Conservation (phyloP, 1,140 invertebrate species). For the Vanessa atalanta region DNA sequence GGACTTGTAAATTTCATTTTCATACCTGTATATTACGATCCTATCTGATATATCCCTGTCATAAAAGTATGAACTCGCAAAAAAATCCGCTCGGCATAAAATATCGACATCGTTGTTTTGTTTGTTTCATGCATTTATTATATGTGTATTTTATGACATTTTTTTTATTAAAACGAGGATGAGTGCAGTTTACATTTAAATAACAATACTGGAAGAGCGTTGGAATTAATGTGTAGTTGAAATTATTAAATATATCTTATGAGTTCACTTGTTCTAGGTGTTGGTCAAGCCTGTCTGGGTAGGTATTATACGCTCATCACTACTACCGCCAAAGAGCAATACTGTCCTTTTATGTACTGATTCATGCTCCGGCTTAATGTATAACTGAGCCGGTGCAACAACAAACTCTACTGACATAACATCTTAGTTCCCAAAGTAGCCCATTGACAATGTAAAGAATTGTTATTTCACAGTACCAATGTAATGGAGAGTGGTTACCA, state of each 20-base stretch:
- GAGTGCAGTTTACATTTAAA: not conserved
- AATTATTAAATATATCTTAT: not conserved
- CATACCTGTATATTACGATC: constrained; percentile 26
- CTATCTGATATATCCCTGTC: constrained; percentile 20
- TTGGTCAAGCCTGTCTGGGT: too few relatives aligned
- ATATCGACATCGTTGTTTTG: not conserved
- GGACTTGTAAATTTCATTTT: constrained; percentile 24
- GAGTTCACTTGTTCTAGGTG: too few relatives aligned
- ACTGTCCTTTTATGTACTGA: too few relatives aligned
- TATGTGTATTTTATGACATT: constrained; percentile 2
- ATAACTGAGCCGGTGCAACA: too few relatives aligned
- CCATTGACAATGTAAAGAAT: too few relatives aligned
- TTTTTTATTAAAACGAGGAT: not conserved
- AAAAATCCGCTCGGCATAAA: constrained; percentile 15
- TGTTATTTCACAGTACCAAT: too few relatives aligned
- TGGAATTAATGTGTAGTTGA: not conserved
- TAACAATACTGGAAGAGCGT: not conserved
- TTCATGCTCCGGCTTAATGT: too few relatives aligned
- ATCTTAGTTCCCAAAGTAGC: too few relatives aligned
- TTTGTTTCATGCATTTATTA: constrained; percentile 23
- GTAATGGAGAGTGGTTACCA: too few relatives aligned
- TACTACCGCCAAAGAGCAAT: too few relatives aligned
- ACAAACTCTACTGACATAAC: too few relatives aligned
- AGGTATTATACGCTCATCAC: too few relatives aligned
- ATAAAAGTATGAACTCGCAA: constrained; percentile 26